These are phyloP conservation scores for Diachrysia chrysitis DNA, from an alignment of 2,888 invertebrate genomes.

Conservation along the genomic window DNA sequence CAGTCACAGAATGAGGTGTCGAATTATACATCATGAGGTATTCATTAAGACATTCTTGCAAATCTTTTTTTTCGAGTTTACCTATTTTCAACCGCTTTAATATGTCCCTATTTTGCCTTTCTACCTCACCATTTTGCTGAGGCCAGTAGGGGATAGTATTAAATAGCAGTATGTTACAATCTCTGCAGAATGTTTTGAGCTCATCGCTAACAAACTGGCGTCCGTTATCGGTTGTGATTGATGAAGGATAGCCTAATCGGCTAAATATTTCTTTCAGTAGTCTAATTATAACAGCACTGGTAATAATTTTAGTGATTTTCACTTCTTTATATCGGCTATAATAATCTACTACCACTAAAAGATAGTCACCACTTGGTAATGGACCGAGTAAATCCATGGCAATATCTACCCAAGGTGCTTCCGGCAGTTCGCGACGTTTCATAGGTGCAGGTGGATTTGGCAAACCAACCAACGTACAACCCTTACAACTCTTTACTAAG, in stretches of 20 bases:
- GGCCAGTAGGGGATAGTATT: constrained; percentile 58
- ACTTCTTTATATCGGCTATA: constrained; percentile 51
- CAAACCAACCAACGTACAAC: background rate
- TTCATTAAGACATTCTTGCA: constrained; percentile 42
- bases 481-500: background rate
- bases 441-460: constrained; percentile 10
- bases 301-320: constrained; percentile 34
- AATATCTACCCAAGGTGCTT: constrained; percentile 43
- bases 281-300: constrained; percentile 32
- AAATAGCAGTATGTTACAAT: constrained; percentile 42
- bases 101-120: constrained; percentile 60
- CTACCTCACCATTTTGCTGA: constrained; percentile 59
- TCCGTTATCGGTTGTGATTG: constrained; percentile 55
- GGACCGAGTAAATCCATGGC: constrained; percentile 53
- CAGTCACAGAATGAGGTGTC: constrained; percentile 52
- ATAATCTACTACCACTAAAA: constrained; percentile 50
- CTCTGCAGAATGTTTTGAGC: constrained; percentile 38
- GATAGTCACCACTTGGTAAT: constrained; percentile 39
- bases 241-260: constrained; percentile 43
- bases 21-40: constrained; percentile 60
- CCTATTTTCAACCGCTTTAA: constrained; percentile 55
- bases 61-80: constrained; percentile 31
- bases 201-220: constrained; percentile 51
- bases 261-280: constrained; percentile 48
- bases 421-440: constrained; percentile 8